phyloP scores from a whole-genome alignment of 37 sponge, comb jelly and placozoan species.

The Agelas oroides region DNA sequence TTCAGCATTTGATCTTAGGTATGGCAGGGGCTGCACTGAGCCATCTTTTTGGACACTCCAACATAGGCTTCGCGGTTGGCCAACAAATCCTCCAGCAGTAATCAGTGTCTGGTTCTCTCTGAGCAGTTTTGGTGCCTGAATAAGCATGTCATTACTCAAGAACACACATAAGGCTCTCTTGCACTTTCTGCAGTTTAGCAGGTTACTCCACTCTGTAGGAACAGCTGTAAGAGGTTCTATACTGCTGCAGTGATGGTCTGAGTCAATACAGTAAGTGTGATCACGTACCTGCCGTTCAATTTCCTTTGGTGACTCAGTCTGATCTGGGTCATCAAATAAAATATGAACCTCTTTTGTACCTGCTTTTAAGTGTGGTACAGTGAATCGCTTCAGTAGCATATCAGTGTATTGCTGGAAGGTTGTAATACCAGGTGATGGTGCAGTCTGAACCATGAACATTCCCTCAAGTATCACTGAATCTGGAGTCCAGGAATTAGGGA shows the following conservation, averaged over 20 bases:
- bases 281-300: background rate
- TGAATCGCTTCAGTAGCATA: background rate
- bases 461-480: background rate
- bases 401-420: background rate
- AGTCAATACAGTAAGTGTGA: no score
- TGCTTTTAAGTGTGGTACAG: background rate
- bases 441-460: constrained; percentile 14
- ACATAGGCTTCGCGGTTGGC: background rate
- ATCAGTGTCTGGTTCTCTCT: background rate
- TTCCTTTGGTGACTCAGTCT: background rate
- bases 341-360: background rate
- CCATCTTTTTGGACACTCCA: background rate
- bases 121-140: background rate
- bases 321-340: background rate
- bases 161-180: background rate
- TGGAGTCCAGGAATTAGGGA: background rate
- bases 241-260: no score
- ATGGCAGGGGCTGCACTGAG: background rate
- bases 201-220: background rate
- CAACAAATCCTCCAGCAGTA: background rate
- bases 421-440: background rate
- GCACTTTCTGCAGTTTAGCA: background rate
- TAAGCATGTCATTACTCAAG: background rate
- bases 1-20: constrained; percentile 11
- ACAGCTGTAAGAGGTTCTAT: no score